Conservation (phyloP, 1,140 invertebrate genomes). For the Maniola jurtina region DNA sequence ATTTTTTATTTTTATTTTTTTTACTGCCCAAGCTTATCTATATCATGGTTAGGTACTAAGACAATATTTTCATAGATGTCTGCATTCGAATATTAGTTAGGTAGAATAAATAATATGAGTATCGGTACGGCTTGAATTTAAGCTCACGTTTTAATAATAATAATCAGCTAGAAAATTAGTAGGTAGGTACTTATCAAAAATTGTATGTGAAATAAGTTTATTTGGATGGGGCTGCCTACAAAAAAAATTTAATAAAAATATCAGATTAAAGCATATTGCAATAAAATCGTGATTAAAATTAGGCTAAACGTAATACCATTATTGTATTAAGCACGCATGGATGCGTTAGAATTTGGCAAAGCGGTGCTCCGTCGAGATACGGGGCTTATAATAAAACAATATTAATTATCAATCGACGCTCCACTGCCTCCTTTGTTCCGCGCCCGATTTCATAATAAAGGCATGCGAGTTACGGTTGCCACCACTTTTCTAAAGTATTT, state of each 20-base stretch:
- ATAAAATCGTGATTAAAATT: slow-evolving; percentile 41
- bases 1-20: too few species aligned
- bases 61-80: too few species aligned
- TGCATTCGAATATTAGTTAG: too few species aligned
- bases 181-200: too few species aligned
- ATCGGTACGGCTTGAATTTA: too few species aligned
- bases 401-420: slow-evolving; percentile 74
- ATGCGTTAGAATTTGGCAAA: slow-evolving; percentile 51
- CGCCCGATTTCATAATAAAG: slow-evolving; percentile 62
- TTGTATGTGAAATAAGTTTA: background rate
- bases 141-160: too few species aligned
- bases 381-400: slow-evolving; percentile 74
- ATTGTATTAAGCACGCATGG: slow-evolving; percentile 59
- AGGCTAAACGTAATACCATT: slow-evolving; percentile 63
- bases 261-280: slow-evolving; percentile 25
- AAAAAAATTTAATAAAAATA: background rate
- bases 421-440: slow-evolving; percentile 63
- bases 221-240: background rate
- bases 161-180: too few species aligned
- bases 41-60: too few species aligned
- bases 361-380: slow-evolving; percentile 58
- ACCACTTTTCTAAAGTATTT: background rate
- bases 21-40: too few species aligned
- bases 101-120: too few species aligned
- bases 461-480: slow-evolving; percentile 40